A percentile compares a stretch with the other conserved stretches of the same genome.
Evolutionary conservation across 2,113 vertebrate species (phyloP).

Genomic region (Beaufortia kweichowensis): DNA sequence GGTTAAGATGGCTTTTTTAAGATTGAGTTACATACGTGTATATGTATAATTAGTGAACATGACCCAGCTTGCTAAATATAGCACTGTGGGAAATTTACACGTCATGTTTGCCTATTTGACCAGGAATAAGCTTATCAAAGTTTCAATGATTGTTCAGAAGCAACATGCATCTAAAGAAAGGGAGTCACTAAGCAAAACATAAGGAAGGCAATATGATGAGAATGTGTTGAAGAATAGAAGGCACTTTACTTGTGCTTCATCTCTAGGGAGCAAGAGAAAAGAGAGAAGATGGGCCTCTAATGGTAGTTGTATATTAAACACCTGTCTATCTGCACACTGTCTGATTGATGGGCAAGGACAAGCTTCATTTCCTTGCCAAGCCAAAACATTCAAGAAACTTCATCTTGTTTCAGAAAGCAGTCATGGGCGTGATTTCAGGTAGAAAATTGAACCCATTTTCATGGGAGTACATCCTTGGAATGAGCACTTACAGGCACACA

Average conservation of each 20-base stretch:
- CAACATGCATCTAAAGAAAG: not conserved
- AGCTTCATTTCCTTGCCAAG: slow-evolving; percentile 73
- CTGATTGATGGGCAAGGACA: slow-evolving; percentile 75
- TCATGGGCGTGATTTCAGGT: slow-evolving; percentile 61
- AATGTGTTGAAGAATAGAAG: slow-evolving; percentile 15
- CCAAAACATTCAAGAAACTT: slow-evolving; percentile 69
- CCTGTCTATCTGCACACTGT: slow-evolving; percentile 67
- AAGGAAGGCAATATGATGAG: not conserved
- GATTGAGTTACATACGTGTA: too few species aligned
- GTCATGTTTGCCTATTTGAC: not conserved
- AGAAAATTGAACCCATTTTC: slow-evolving; percentile 72
- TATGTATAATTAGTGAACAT: too few species aligned
- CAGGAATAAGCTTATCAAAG: too few species aligned
- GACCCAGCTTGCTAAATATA: not conserved
- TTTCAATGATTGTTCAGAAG: not conserved
- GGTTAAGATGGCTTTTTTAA: too few species aligned
- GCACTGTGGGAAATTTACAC: not conserved
- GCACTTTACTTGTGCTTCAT: not conserved
- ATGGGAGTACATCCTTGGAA: slow-evolving; percentile 58
- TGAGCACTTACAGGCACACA: slow-evolving; percentile 47
- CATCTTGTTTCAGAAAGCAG: slow-evolving; percentile 71
- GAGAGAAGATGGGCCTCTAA: slow-evolving; percentile 57
- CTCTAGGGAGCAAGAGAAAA: not conserved
- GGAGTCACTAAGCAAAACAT: not conserved
- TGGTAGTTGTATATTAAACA: slow-evolving; percentile 70